These are phyloP conservation scores for Leptopilina clavipes DNA, from an alignment of 1,140 invertebrate species.

Conservation along the genomic window DNA sequence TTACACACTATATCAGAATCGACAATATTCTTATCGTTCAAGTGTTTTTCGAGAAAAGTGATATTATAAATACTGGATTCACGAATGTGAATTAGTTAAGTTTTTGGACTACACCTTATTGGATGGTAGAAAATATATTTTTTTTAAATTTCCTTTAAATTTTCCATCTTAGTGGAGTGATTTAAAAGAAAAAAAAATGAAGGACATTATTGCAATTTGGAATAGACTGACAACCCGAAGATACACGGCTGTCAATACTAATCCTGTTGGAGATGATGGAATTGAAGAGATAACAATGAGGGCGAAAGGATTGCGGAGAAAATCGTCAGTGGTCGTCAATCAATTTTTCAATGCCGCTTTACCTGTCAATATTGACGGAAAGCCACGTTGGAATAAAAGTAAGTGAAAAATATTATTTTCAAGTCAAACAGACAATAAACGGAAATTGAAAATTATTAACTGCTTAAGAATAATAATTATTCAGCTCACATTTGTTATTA, in stretches of 20 bases:
- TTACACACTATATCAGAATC: too few species aligned
- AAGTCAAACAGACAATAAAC: constrained; percentile 32
- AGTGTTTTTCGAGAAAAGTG: too few species aligned
- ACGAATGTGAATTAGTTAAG: too few species aligned
- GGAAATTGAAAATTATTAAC: background rate
- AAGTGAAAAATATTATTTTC: constrained; percentile 61
- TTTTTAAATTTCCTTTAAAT: too few species aligned
- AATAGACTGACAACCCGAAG: constrained; percentile 71
- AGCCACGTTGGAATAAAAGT: constrained; percentile 73
- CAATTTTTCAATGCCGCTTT: constrained; percentile 74
- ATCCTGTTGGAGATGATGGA: constrained; percentile 62
- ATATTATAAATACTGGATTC: too few species aligned
- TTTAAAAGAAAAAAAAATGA: constrained; percentile 75
- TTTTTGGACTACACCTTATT: too few species aligned
- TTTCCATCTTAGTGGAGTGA: constrained; percentile 1
- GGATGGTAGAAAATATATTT: too few species aligned
- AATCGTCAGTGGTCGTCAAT: constrained; percentile 75
- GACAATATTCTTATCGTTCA: too few species aligned
- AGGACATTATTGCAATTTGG: constrained; percentile 77
- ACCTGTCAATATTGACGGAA: constrained; percentile 66
- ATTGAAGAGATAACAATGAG: constrained; percentile 64
- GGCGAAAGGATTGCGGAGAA: constrained; percentile 62
- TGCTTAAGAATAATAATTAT: too few species aligned
- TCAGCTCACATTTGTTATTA: too few species aligned
- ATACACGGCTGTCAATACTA: constrained; percentile 72